These are phyloP conservation scores for Cheilosia vulpina DNA, from an alignment of 2,888 invertebrate species.

Conservation along the genomic window DNA sequence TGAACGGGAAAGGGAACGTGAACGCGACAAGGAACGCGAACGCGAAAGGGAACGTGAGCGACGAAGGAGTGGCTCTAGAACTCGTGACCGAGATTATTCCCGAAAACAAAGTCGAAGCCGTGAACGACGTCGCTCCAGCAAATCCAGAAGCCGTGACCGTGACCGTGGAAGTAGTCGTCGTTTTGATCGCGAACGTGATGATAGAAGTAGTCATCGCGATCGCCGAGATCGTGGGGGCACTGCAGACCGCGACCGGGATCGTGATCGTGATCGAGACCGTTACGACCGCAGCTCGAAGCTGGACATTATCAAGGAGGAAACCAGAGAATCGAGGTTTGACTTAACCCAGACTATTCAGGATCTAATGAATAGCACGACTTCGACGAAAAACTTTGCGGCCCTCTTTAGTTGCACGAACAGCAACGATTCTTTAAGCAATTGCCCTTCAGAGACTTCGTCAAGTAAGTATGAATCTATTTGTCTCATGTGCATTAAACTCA, in stretches of 20 bases:
- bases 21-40: conserved; percentile 83
- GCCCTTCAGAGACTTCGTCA: conserved; percentile 78
- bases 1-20: conserved; percentile 78
- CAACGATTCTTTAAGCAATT: conserved; percentile 82
- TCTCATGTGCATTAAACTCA: no score
- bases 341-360: conserved; percentile 83
- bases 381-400: conserved; percentile 81
- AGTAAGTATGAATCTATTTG: conserved; percentile 38
- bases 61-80: conserved; percentile 78
- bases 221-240: conserved; percentile 80
- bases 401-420: conserved; percentile 82
- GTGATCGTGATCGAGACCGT: conserved; percentile 64
- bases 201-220: conserved; percentile 82
- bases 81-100: conserved; percentile 77
- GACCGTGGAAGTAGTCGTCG: conserved; percentile 84
- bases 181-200: conserved; percentile 85
- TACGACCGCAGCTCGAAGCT: conserved; percentile 77
- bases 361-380: conserved; percentile 81
- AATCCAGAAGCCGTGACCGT: conserved; percentile 81
- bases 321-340: conserved; percentile 79
- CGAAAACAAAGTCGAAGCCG: conserved; percentile 76
- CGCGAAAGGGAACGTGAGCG: conserved; percentile 77
- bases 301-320: conserved; percentile 80
- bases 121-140: conserved; percentile 74
- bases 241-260: conserved; percentile 55